phyloP scores from a whole-genome alignment of 2,888 invertebrate species.

The Drosophila sordidapex region DNA sequence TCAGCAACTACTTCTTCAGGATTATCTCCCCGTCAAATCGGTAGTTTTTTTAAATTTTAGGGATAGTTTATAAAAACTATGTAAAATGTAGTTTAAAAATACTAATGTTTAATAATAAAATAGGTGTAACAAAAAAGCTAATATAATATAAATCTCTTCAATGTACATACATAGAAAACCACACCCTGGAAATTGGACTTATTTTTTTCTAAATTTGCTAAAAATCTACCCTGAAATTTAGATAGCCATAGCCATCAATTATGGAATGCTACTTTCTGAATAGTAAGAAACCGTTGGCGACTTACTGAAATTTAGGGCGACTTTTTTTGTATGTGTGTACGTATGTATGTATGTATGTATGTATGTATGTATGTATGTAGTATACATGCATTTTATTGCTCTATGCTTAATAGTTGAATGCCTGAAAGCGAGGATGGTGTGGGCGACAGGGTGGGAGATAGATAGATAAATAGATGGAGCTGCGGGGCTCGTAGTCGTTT shows the following conservation, averaged over 20 bases:
- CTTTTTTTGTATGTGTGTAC: no score
- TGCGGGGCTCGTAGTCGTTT: constrained; percentile 9
- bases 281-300: background rate
- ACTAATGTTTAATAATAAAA: background rate
- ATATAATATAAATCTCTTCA: no score
- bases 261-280: background rate
- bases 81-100: background rate
- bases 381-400: constrained; percentile 7
- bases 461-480: background rate
- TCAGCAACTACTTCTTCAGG: background rate
- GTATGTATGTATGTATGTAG: background rate
- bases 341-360: background rate
- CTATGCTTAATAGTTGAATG: constrained; percentile 17
- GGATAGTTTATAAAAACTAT: background rate
- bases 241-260: background rate
- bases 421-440: constrained; percentile 4
- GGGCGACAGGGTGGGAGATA: background rate
- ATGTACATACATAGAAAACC: background rate
- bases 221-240: background rate
- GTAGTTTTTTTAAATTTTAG: background rate
- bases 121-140: background rate
- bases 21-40: background rate
- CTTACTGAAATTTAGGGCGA: no score
- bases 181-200: background rate
- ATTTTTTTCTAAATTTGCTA: background rate